phyloP scores from a whole-genome alignment of 2,888 invertebrate genomes.

The Drosophila kanekoi region DNA sequence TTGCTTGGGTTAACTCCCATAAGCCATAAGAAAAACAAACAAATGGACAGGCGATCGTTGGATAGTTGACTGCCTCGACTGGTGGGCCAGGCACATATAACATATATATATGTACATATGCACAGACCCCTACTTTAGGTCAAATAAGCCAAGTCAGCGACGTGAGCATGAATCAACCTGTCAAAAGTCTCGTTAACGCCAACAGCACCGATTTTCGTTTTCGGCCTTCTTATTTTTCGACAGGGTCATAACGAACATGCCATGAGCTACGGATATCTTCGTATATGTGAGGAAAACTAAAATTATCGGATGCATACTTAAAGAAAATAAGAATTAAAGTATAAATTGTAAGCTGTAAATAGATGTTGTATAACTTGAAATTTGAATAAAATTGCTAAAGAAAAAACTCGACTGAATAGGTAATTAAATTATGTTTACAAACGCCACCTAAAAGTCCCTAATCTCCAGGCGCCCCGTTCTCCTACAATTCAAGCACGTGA shows the following conservation, averaged over 20 bases:
- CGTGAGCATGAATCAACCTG: slow-evolving; percentile 84
- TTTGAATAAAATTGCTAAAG: background rate
- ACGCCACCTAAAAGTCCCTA: background rate
- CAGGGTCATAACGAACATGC: slow-evolving; percentile 73
- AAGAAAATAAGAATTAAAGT: background rate
- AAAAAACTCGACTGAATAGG: background rate
- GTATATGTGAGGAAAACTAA: too few relatives aligned
- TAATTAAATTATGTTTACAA: background rate
- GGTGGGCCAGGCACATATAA: slow-evolving; percentile 51
- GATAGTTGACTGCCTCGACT: slow-evolving; percentile 47
- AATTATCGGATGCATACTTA: too few relatives aligned
- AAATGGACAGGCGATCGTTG: slow-evolving; percentile 64
- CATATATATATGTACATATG: slow-evolving; percentile 21
- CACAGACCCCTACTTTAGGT: slow-evolving; percentile 65
- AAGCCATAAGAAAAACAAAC: slow-evolving; percentile 71
- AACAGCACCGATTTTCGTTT: slow-evolving; percentile 81
- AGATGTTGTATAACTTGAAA: too few relatives aligned
- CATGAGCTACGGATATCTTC: slow-evolving; percentile 50
- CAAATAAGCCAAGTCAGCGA: slow-evolving; percentile 79
- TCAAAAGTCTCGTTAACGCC: slow-evolving; percentile 85
- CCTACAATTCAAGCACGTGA: slow-evolving; percentile 24
- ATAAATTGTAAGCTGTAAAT: background rate
- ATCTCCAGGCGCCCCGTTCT: background rate
- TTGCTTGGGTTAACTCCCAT: slow-evolving; percentile 69
- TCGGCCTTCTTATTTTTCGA: slow-evolving; percentile 38